Evolutionary conservation across 2,113 vertebrate species (phyloP).

Genomic region (Sula dactylatra): DNA sequence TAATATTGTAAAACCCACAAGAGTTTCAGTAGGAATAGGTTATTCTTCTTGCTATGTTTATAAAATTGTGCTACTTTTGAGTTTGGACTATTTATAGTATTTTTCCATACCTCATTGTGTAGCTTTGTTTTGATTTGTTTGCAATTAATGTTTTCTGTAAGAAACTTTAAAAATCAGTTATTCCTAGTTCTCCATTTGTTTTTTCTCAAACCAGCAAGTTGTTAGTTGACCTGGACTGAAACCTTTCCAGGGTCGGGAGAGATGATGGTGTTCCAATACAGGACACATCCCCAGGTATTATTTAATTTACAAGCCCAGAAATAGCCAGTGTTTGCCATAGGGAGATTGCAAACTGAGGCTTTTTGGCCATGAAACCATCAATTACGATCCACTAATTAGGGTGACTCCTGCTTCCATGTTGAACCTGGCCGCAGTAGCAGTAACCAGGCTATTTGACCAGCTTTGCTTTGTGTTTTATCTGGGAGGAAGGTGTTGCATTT

Average conservation of each 20-base stretch:
- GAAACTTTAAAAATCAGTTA: background rate
- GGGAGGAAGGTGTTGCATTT: background rate
- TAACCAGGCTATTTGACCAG: background rate
- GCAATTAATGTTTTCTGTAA: background rate
- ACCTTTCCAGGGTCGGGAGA: background rate
- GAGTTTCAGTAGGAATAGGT: background rate
- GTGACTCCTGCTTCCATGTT: background rate
- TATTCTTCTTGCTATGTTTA: background rate
- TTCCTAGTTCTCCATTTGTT: background rate
- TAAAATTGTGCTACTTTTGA: background rate
- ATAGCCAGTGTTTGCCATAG: background rate
- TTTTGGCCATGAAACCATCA: background rate
- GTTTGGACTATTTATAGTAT: background rate
- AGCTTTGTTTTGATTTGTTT: background rate
- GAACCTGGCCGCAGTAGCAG: background rate
- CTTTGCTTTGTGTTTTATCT: background rate
- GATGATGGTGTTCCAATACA: background rate
- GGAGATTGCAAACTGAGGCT: background rate
- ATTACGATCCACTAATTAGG: background rate
- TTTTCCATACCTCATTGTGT: background rate
- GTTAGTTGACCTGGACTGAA: background rate
- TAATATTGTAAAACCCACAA: background rate
- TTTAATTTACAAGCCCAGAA: background rate
- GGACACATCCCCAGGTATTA: background rate
- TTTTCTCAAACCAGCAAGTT: background rate